Evolutionary conservation across 2,113 vertebrate genomes (phyloP).

Genomic region (Chrysochloris asiatica): DNA sequence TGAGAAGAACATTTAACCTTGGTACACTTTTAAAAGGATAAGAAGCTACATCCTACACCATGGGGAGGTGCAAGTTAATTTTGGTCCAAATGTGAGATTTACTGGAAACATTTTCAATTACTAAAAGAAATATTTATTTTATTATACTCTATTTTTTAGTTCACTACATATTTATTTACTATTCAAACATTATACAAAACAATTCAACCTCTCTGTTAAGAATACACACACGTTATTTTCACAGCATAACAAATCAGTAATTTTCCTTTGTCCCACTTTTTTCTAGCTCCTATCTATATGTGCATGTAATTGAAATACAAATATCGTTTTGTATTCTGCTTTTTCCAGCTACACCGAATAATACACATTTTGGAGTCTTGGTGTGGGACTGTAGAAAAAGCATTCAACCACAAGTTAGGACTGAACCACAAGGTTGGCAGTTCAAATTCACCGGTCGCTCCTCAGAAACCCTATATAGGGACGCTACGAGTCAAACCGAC

Average conservation of each 20-base stretch:
- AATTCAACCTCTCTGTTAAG: neutral
- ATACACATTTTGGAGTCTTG: too few species aligned
- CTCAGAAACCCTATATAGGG: too few species aligned
- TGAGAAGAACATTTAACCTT: neutral
- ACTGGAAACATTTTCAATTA: neutral
- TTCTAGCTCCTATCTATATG: neutral
- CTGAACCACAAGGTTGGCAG: too few species aligned
- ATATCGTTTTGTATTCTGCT: neutral
- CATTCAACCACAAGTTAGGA: too few species aligned
- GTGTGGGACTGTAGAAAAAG: too few species aligned
- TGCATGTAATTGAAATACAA: neutral
- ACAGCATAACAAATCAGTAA: neutral
- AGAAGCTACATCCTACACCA: neutral
- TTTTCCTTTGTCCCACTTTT: conserved; percentile 36
- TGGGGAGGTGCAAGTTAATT: neutral
- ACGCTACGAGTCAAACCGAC: too few species aligned
- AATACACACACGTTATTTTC: neutral
- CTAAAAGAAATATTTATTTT: neutral
- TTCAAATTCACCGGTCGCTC: too few species aligned
- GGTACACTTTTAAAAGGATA: neutral
- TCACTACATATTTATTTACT: neutral
- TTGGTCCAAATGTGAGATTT: neutral
- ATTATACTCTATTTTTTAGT: conserved; percentile 19
- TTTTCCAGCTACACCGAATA: neutral
- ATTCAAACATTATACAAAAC: neutral